These are phyloP conservation scores for Sphinx pinastri DNA, from an alignment of 2,888 invertebrate genomes.

Conservation along the genomic window DNA sequence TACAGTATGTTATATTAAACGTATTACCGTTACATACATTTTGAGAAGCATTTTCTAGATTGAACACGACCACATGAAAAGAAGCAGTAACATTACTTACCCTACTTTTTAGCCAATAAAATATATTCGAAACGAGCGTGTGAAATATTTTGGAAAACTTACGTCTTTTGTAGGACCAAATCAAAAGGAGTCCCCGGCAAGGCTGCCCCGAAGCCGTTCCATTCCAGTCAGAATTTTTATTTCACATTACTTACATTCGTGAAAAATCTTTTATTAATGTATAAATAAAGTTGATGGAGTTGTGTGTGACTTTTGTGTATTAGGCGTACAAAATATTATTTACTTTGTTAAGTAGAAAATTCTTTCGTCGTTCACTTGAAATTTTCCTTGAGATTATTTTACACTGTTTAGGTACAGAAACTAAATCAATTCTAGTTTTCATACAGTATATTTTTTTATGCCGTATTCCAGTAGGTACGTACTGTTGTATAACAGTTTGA, in stretches of 20 bases:
- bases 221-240: neutral
- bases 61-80: too few relatives aligned
- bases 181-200: neutral
- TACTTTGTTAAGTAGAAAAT: neutral
- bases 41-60: too few relatives aligned
- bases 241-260: neutral
- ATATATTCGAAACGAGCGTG: neutral
- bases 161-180: neutral
- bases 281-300: neutral
- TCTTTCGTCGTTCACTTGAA: neutral
- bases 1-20: too few relatives aligned
- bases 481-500: too few relatives aligned
- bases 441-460: neutral
- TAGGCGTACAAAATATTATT: neutral
- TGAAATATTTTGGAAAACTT: neutral
- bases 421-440: neutral
- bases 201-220: neutral
- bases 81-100: neutral
- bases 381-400: too few relatives aligned
- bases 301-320: neutral
- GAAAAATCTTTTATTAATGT: neutral
- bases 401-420: neutral
- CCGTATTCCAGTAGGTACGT: too few relatives aligned
- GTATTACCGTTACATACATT: too few relatives aligned
- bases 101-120: neutral